Evolutionary conservation across 2,888 invertebrate species (phyloP), one percentile per base, ranked within the genome.

Genomic region (Heliconius ethilla): DNA sequence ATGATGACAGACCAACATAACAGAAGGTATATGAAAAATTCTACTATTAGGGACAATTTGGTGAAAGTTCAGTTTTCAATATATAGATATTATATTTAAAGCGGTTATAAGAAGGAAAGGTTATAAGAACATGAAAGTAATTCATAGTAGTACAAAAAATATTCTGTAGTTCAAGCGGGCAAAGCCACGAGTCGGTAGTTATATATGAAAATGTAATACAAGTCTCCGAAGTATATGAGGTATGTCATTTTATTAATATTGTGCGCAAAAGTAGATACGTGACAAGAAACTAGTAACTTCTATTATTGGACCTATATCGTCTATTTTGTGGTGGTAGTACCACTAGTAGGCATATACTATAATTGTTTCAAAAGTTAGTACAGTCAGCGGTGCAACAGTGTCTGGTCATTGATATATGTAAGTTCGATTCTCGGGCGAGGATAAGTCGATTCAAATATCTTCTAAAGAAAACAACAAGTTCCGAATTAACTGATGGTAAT

Each of bases 221-320:
- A 25, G 25, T 25, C 13, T 40, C 13, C 69, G 25, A 40, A 67
- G 15, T 40, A 33, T n/a, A n/a, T 13, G 7, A 59, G 13, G 15
- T 59, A n/a, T n/a, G 11, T 55, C 11, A 70, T 72, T 59, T 59
- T 33, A 59, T 59, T 29, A 72, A 72, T 37, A 37, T 33, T 29
- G 59, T 72, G 33, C 25, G 18, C 33, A 15, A 72, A 59, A 72
- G 59, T 37, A n/a, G n/a, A 9, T 72, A 72, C 72, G 72, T 72
- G 72, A 72, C 59, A 72, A 59, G 59, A 59, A 72, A 72, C 72
- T 59, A 59, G 4, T 37, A n/a, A 33, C n/a, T 59, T 15, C 15
- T 15, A 37, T 55, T 33, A 33, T 29, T n/a, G 22, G 33, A 55
- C 51, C 27, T 22, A 1, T 11, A 27, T 70, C 29, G 51, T 51